Base-by-base conservation (phyloP, 2,797 vertebrate genomes). In the Protosalanx chinensis region DNA sequence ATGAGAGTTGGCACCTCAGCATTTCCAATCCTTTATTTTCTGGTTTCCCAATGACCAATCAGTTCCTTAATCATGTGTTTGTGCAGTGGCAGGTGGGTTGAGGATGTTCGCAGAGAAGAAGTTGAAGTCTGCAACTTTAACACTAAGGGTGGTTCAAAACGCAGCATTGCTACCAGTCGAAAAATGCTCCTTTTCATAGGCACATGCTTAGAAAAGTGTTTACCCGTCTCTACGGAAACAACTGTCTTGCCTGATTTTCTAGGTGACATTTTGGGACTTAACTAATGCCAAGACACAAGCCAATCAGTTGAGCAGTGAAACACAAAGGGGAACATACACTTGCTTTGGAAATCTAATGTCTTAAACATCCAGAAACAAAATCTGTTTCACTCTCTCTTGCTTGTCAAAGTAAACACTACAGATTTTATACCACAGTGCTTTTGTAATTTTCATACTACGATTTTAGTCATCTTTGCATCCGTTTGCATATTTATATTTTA, bases 31-130 rank as follows among this genome's bases (percentile, higher is more conserved):
- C 12, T 41, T 41, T 12, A 41, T 13, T 10, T 13, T 46, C 1
- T 46, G 6, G 3, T 2, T 46, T 46, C 12, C 12, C 12, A 3
- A 46, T 46, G 41, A 8, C 41, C 41, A 46, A 46, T 58, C 37
- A 4, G 20, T 1, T 16, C 10, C n/a, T 67, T 15, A n/a, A 23
- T 18, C 64, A 10, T 66, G 51, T 79, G 56, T 81, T 32, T 53
- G 57, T 78, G 0, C 20, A 94, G 92, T 94, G 93, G 93, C 93
- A 93, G 82, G 85, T 93, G 64, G 92, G 93, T 80, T 94, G 88
- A 90, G 77, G 53, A 64, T 41, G 30, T 15, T 4, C 35, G 68
- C 58, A 64, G 33, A 73, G 70, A 79, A 79, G 27, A 58, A 29
- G 57, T 59, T 56, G 66, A 76, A 72, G 66, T 51, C 18, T 63